These are phyloP conservation scores for Phrynocephalus vlangalii DNA, from an alignment of 2,797 vertebrate genomes.

Conservation along the genomic window DNA sequence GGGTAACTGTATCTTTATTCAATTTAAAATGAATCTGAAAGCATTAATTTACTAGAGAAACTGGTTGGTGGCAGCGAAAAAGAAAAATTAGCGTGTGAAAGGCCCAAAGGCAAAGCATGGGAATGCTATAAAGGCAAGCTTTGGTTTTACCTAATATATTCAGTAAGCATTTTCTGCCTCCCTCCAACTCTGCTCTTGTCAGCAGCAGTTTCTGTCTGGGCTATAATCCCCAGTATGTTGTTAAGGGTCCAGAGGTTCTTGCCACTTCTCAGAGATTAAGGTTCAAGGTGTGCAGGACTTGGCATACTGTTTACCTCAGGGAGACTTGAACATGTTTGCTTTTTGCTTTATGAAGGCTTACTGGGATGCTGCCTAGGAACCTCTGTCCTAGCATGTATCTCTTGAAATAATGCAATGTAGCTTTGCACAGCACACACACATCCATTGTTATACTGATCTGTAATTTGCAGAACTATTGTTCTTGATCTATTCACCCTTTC, in stretches of 20 bases:
- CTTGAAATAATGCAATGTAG: not conserved
- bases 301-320: not conserved
- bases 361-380: not conserved
- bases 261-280: not conserved
- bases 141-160: no score
- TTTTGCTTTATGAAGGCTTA: not conserved
- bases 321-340: not conserved
- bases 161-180: not conserved
- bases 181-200: not conserved
- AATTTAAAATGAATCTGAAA: no score
- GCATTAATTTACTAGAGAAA: no score
- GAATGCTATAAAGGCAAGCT: no score
- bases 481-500: slow-evolving; percentile 2
- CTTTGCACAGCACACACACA: not conserved
- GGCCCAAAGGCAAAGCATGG: not conserved
- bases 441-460: not conserved
- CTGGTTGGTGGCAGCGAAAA: no score
- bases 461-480: slow-evolving; percentile 11
- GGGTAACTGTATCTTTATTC: no score
- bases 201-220: not conserved
- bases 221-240: not conserved
- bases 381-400: not conserved
- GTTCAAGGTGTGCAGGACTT: not conserved
- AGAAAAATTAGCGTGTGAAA: no score
- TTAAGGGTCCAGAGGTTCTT: not conserved